Percentiles rank a stretch among this genome's conserved stretches.
These are phyloP conservation scores for Diorhabda carinulata DNA, from an alignment of 1,140 invertebrate genomes.

Conservation along the genomic window DNA sequence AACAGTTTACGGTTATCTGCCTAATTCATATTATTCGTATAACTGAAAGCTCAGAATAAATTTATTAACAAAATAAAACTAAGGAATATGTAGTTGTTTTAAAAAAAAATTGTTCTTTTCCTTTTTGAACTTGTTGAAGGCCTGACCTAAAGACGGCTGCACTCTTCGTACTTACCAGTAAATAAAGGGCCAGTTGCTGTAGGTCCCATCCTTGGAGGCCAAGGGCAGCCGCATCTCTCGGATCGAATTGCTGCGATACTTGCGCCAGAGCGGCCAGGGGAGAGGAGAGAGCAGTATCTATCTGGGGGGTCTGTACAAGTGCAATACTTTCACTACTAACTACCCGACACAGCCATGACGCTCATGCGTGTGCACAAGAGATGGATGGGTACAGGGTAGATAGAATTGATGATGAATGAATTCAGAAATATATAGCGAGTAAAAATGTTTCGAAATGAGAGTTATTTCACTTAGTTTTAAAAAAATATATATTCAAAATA, in stretches of 20 bases:
- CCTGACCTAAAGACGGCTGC: background rate
- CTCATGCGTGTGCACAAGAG: slow-evolving; percentile 33
- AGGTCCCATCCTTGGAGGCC: slow-evolving; percentile 64
- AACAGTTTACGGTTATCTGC: too few species aligned
- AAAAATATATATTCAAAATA: too few species aligned
- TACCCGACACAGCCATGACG: slow-evolving; percentile 36
- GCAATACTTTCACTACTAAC: slow-evolving; percentile 40
- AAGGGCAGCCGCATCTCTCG: slow-evolving; percentile 50
- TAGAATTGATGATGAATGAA: slow-evolving; percentile 22
- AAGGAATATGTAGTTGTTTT: too few species aligned
- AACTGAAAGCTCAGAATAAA: too few species aligned
- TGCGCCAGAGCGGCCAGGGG: slow-evolving; percentile 46
- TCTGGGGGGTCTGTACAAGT: slow-evolving; percentile 41
- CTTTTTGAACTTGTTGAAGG: background rate
- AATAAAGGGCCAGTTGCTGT: slow-evolving; percentile 69
- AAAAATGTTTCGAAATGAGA: background rate
- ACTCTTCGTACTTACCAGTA: slow-evolving; percentile 58
- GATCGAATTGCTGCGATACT: slow-evolving; percentile 46
- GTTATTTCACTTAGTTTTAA: too few species aligned
- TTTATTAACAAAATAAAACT: too few species aligned
- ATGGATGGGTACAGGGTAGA: slow-evolving; percentile 29
- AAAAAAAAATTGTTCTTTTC: too few species aligned
- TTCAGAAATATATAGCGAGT: background rate
- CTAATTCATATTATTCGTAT: too few species aligned
- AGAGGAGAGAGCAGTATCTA: slow-evolving; percentile 41